Evolutionary conservation across 2,888 invertebrate genomes (phyloP), one percentile per base, ranked within the genome.

Genomic region (Neoitamus cyanurus): DNA sequence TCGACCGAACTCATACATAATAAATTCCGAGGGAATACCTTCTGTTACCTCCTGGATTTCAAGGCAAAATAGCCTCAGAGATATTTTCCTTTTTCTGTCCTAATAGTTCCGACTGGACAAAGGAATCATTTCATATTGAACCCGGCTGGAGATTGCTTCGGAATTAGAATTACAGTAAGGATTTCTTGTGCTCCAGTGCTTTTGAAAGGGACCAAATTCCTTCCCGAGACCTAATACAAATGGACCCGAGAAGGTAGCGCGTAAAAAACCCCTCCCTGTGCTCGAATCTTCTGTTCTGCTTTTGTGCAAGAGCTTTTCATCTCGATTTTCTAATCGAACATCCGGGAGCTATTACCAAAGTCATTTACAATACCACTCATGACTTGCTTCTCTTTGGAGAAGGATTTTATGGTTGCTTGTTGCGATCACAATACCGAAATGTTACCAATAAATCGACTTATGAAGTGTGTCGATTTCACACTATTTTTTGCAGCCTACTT

Each of bases 101-200:
- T 75, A 75, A 42, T 75, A 75, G 42, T 42, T 73, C 20, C 73
- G 36, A 31, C 20, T 25, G 75, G 75, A 75, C 42, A 75, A 75
- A 75, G 42, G 75, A 75, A 75, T 75, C 42, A 75, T 75, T 75
- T 75, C 42, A 75, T 75, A 75, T 75, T 30, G 75, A 42, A 75
- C 37, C 42, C 42, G 37, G 31, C 11, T 75, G 42, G 31, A 75
- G 15, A 75, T 25, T 75, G 37, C 75, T 75, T 9, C 42, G 28
- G 75, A 58, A 58, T 58, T 58, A 58, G 58, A 58, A 58, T 58
- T 58, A 58, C 58, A 58, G 25, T 6, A 58, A 58, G 58, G 58
- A 58, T 48, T 48, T 48, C 15, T 20, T 48, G 4, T 58, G 58
- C 58, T 58, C 58, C 20, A 25, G 25, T 58, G 58, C 58, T 9